Base-by-base conservation (phyloP, 2,888 invertebrate genomes). In the Neoascia interrupta region DNA sequence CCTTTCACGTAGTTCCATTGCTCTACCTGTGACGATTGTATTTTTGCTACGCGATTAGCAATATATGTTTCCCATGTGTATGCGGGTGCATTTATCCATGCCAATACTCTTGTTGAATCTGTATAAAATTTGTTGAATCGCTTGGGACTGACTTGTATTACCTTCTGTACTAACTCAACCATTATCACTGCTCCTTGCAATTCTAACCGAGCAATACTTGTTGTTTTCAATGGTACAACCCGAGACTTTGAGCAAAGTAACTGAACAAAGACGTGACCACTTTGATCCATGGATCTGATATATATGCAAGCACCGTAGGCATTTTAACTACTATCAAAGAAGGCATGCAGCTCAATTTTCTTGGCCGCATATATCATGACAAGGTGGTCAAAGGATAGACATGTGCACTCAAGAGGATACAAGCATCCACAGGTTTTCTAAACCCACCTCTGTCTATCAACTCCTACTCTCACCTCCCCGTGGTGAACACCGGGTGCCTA, bases 61-160 rank as follows among this genome's bases (percentile, higher is more conserved):
- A 56, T 31, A 13, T 31, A 41, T 18, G 54, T 39, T 26, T 54
- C 54, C 54, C 39, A 39, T 11, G 39, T 39, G 21, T 39, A 41
- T 1, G 54, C 39, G 2, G 28, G 28, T 26, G 49, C 28, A 31
- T 6, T 16, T 26, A 54, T 39, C 54, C 39, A 54, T 4, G 54
- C 54, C n/a, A 39, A 5, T 36, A 37, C 54, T 16, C n/a, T 39
- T 6, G 54, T 54, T 8, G 54, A 54, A 8, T 54, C 37, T 21
- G 37, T 54, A n/a, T 39, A 54, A 3, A 23, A 54, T n/a, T 26
- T 54, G 10, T 54, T 18, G 16, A 54, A 16, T 36, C 37, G 10
- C 5, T 18, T 16, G n/a, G 18, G 13, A 10, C 39, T n/a, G n/a
- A 41, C 6, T 28, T 16, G 26, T 4, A 41, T 10, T 2, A 56